Evolutionary conservation across 2,113 vertebrate species (phyloP).

Genomic region (Sapayoa aenigma): DNA sequence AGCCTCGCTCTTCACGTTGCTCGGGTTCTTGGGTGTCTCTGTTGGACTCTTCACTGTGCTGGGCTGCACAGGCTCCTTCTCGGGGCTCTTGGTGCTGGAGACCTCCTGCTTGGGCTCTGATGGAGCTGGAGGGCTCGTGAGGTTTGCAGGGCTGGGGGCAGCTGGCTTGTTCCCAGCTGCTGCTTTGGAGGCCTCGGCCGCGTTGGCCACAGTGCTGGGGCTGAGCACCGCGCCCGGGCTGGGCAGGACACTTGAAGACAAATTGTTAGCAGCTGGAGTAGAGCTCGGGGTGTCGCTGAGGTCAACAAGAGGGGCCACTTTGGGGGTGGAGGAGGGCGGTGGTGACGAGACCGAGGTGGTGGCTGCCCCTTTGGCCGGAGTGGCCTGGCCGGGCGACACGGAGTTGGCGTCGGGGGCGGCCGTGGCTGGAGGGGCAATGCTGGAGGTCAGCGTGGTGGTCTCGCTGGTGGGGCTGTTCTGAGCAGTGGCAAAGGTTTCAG

Average conservation of each 20-base stretch:
- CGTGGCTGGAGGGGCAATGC: constrained; percentile 79
- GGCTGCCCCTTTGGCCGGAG: constrained; percentile 70
- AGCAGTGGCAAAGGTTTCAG: constrained; percentile 91
- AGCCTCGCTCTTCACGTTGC: constrained; percentile 79
- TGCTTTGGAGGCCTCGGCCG: constrained; percentile 64
- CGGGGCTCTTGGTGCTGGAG: constrained; percentile 71
- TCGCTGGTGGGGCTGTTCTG: constrained; percentile 97
- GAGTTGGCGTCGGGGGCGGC: constrained; percentile 77
- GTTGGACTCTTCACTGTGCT: constrained; percentile 73
- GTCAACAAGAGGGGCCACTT: constrained; percentile 87
- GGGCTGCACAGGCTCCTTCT: constrained; percentile 78
- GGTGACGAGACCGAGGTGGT: constrained; percentile 48
- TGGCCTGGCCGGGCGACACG: constrained; percentile 62
- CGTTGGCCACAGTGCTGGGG: constrained; percentile 57
- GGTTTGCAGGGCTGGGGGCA: constrained; percentile 47
- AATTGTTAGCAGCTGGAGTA: constrained; percentile 60
- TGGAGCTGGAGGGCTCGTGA: constrained; percentile 68
- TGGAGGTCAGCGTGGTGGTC: constrained; percentile 94
- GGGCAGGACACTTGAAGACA: constrained; percentile 70
- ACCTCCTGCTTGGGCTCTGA: constrained; percentile 76
- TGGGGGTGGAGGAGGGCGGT: constrained; percentile 74
- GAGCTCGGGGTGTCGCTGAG: constrained; percentile 81
- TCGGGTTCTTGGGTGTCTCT: constrained; percentile 70
- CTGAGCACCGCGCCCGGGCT: constrained; percentile 73
- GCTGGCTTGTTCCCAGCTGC: constrained; percentile 66